phyloP scores from a whole-genome alignment of 1,140 invertebrate species.

The Lordiphosa stackelbergi region DNA sequence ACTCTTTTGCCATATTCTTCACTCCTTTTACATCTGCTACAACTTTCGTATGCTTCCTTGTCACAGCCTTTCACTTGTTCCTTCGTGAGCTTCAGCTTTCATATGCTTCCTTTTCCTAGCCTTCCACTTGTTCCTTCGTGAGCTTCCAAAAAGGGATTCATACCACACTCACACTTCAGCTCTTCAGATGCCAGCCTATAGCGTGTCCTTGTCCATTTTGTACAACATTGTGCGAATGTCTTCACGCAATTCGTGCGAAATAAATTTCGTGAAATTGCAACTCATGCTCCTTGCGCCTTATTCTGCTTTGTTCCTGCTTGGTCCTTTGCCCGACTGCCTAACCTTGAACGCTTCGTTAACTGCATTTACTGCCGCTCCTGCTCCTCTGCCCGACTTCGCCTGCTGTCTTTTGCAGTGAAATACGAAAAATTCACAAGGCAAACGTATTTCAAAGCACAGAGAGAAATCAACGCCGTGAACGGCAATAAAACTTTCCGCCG shows the following conservation, averaged over 20 bases:
- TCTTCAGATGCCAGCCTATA: constrained; percentile 7
- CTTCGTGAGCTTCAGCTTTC: too few relatives aligned
- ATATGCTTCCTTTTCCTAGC: too few relatives aligned
- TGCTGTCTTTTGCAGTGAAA: constrained; percentile 6
- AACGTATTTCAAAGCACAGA: constrained; percentile 21
- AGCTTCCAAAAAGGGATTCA: too few relatives aligned
- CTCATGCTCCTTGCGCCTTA: constrained; percentile 36
- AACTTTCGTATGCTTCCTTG: too few relatives aligned
- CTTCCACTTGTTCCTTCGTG: too few relatives aligned
- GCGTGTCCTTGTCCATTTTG: constrained; percentile 24
- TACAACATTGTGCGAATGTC: constrained; percentile 40
- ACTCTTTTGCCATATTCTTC: too few relatives aligned
- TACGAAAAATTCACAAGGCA: constrained; percentile 6
- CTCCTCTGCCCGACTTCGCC: constrained; percentile 1
- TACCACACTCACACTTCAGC: not conserved
- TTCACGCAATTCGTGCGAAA: constrained; percentile 58
- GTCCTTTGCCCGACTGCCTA: constrained; percentile 18
- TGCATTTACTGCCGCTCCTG: constrained; percentile 43
- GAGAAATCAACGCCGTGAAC: constrained; percentile 51
- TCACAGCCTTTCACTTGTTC: too few relatives aligned
- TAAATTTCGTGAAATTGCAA: constrained; percentile 63
- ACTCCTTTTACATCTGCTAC: too few relatives aligned
- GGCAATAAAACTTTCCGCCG: constrained; percentile 54
- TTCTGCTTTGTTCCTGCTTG: constrained; percentile 16
- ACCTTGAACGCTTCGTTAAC: constrained; percentile 62